phyloP scores from a whole-genome alignment of 2,113 vertebrate genomes.

The Excalfactoria chinensis region DNA sequence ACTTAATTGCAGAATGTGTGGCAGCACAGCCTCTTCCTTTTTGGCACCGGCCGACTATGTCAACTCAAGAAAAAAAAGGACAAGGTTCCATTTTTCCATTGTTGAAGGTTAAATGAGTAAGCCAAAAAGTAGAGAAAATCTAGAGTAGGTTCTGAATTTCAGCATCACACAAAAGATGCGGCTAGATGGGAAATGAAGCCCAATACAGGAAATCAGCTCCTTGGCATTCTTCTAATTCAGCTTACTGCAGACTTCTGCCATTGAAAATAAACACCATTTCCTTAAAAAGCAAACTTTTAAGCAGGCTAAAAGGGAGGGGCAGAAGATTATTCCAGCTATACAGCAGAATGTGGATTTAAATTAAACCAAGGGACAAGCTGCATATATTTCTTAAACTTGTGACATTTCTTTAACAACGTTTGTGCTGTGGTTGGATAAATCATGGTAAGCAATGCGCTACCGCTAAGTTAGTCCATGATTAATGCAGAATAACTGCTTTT shows the following conservation, averaged over 20 bases:
- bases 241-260: background rate
- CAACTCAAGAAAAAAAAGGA: background rate
- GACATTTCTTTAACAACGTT: conserved; percentile 32
- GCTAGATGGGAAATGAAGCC: background rate
- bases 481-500: conserved; percentile 52
- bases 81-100: background rate
- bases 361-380: conserved; percentile 26
- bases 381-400: conserved; percentile 46
- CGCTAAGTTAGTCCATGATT: conserved; percentile 58
- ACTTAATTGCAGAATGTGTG: background rate
- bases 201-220: background rate
- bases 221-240: background rate
- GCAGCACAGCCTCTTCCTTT: background rate
- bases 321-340: conserved; percentile 28
- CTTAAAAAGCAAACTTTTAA: background rate
- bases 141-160: background rate
- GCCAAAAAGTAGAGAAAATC: background rate
- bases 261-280: background rate
- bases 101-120: background rate
- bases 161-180: background rate
- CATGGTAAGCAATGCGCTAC: conserved; percentile 1
- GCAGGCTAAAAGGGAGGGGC: background rate
- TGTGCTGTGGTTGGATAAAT: conserved; percentile 58
- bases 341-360: conserved; percentile 16
- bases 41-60: background rate